phyloP scores from a whole-genome alignment of 2,888 invertebrate species.

The Prosapia bicincta region DNA sequence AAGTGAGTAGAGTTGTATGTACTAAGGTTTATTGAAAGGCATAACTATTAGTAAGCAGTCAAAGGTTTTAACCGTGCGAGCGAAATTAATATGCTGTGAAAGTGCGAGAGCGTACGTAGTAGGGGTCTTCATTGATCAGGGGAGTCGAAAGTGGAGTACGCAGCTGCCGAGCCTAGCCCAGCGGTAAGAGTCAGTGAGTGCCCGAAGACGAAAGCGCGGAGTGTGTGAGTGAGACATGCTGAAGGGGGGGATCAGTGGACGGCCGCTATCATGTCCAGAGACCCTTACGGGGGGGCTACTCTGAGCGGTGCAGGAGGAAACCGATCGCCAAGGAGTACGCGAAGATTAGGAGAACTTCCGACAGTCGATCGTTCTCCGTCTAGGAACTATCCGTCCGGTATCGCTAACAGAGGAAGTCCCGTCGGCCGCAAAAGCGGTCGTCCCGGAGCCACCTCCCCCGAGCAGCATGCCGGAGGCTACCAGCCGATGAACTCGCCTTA shows the following conservation, averaged over 20 bases:
- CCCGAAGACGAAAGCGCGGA: constrained; percentile 23
- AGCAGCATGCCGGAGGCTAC: constrained; percentile 46
- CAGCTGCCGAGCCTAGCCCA: constrained; percentile 21
- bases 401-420: constrained; percentile 47
- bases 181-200: constrained; percentile 17
- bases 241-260: constrained; percentile 19
- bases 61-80: no score
- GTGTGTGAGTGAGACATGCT: constrained; percentile 25
- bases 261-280: constrained; percentile 21
- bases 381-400: constrained; percentile 67
- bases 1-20: no score
- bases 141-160: constrained; percentile 19
- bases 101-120: not conserved
- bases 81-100: not conserved
- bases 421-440: constrained; percentile 45
- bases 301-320: constrained; percentile 59
- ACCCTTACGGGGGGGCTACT: constrained; percentile 49
- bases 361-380: constrained; percentile 89
- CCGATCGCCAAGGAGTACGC: constrained; percentile 59
- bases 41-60: no score
- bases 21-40: no score
- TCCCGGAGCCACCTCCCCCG: constrained; percentile 59
- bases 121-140: constrained; percentile 17
- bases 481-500: constrained; percentile 46
- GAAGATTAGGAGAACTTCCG: constrained; percentile 70